phyloP scores from a whole-genome alignment of 2,113 vertebrate genomes.

The Tetrao urogallus region DNA sequence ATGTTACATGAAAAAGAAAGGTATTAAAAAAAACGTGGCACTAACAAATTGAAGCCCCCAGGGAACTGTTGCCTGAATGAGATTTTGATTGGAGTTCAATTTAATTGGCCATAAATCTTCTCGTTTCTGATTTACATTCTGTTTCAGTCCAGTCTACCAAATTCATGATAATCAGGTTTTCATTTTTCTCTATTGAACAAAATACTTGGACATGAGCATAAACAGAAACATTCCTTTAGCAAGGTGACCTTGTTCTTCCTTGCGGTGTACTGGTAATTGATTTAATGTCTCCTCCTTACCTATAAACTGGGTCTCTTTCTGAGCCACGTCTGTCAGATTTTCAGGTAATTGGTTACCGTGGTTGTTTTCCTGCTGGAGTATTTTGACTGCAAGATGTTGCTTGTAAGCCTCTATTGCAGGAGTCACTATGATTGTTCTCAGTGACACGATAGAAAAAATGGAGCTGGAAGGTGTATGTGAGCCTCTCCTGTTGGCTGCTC shows the following conservation, averaged over 20 bases:
- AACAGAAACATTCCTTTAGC: conserved; percentile 57
- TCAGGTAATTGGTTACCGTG: background rate
- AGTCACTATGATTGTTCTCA: background rate
- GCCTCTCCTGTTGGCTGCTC: background rate
- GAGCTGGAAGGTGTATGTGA: fast-evolving
- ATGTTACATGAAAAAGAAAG: conserved; percentile 64
- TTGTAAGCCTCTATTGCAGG: background rate
- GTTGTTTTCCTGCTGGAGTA: background rate
- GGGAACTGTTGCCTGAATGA: conserved; percentile 67
- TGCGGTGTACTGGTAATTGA: conserved; percentile 19
- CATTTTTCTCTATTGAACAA: conserved; percentile 51
- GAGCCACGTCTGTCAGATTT: background rate
- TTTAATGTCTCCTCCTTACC: conserved; percentile 49
- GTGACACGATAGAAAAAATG: background rate
- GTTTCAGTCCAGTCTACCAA: conserved; percentile 45
- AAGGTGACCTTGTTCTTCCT: conserved; percentile 72
- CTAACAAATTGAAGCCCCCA: conserved; percentile 66
- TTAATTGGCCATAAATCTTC: conserved; percentile 73
- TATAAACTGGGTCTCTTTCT: conserved; percentile 20
- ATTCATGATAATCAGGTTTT: conserved; percentile 65
- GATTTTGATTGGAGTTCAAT: conserved; percentile 74
- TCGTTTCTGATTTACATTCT: conserved; percentile 62
- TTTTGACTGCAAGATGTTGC: conserved; percentile 13
- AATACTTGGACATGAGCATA: conserved; percentile 51
- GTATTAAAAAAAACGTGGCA: conserved; percentile 67